These are phyloP conservation scores for Drosophila suboccidentalis DNA, from an alignment of 2,888 invertebrate genomes.

Conservation along the genomic window DNA sequence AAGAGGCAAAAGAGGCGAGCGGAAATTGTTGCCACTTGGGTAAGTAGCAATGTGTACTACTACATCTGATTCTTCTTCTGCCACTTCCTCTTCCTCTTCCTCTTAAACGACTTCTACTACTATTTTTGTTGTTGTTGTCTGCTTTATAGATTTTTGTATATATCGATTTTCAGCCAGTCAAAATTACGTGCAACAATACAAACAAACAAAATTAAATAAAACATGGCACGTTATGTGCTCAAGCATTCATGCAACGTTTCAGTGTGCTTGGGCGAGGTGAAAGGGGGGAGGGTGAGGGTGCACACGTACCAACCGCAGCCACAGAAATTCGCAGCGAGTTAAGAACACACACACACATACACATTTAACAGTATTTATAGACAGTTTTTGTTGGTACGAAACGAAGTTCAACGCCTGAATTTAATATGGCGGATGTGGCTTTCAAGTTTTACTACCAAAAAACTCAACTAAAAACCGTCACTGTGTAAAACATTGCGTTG, in stretches of 20 bases:
- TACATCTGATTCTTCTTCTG: slow-evolving; percentile 14
- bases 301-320: slow-evolving; percentile 49
- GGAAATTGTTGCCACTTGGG: slow-evolving; percentile 53
- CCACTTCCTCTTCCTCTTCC: slow-evolving; percentile 7
- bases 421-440: slow-evolving; percentile 66
- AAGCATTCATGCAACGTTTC: slow-evolving; percentile 20
- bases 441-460: slow-evolving; percentile 50
- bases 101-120: slow-evolving; percentile 5
- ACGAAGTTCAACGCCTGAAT: slow-evolving; percentile 60
- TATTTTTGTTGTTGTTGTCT: slow-evolving; percentile 28
- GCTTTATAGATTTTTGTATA: slow-evolving; percentile 64
- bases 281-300: not conserved
- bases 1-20: slow-evolving; percentile 8
- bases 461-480: slow-evolving; percentile 10
- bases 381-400: slow-evolving; percentile 54
- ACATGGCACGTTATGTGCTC: slow-evolving; percentile 41
- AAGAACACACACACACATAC: slow-evolving; percentile 31
- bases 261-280: not conserved
- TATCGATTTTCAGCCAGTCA: slow-evolving; percentile 80
- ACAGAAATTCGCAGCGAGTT: slow-evolving; percentile 55
- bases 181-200: slow-evolving; percentile 43
- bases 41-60: slow-evolving; percentile 43
- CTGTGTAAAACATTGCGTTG: not conserved
- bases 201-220: slow-evolving; percentile 30
- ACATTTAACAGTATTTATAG: slow-evolving; percentile 61